Evolutionary conservation across 2,797 vertebrate genomes (phyloP).

Genomic region (Parotocinclus haroldoi): DNA sequence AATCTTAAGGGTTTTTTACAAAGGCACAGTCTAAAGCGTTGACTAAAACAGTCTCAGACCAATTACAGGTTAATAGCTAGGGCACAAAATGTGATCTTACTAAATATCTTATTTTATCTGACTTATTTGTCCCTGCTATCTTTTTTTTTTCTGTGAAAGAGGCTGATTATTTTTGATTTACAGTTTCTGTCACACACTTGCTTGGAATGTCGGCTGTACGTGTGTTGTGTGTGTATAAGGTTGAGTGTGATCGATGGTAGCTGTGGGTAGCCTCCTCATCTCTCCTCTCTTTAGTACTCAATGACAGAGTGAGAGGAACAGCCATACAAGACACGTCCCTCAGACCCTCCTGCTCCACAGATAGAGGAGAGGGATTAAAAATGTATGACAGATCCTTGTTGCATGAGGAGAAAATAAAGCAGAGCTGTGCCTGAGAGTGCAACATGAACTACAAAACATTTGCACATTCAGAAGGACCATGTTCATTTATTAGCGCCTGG

Average conservation of each 20-base stretch:
- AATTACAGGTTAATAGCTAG: too few species aligned
- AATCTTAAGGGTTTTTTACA: too few species aligned
- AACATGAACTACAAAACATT: not conserved
- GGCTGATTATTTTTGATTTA: too few species aligned
- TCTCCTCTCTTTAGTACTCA: slow-evolving; percentile 1
- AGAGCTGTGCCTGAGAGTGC: not conserved
- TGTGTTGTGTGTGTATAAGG: slow-evolving; percentile 3
- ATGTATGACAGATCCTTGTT: slow-evolving; percentile 29
- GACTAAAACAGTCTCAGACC: too few species aligned
- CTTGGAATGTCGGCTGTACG: slow-evolving; percentile 1
- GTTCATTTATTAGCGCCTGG: not conserved
- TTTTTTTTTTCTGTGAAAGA: too few species aligned
- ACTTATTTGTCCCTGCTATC: too few species aligned
- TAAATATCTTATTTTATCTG: too few species aligned
- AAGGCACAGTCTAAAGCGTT: too few species aligned
- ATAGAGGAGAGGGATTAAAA: slow-evolving; percentile 45
- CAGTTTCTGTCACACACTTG: not conserved
- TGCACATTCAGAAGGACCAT: not conserved
- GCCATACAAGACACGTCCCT: slow-evolving; percentile 1
- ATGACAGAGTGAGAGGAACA: slow-evolving; percentile 6
- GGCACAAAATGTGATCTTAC: too few species aligned
- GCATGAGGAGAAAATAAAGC: slow-evolving; percentile 14
- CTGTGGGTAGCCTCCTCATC: slow-evolving; percentile 1
- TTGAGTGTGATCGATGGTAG: slow-evolving; percentile 6
- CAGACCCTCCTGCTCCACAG: slow-evolving; percentile 28